Conservation (phyloP, 2,888 invertebrate genomes). For the Suillia variegata region DNA sequence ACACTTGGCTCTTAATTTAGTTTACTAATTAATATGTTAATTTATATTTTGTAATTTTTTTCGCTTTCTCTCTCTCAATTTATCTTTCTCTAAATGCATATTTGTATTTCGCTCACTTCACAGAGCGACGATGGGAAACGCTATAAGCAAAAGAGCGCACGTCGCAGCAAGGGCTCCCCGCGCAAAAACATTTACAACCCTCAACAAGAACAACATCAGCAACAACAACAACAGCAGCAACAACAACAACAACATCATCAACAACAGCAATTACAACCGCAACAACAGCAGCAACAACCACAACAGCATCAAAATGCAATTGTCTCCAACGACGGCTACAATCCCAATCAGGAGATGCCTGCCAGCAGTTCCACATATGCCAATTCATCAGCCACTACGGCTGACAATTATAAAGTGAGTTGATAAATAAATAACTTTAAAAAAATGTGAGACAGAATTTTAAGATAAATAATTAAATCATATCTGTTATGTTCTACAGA, state of each 20-base stretch:
- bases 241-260: conserved; percentile 28
- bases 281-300: neutral
- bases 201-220: conserved; percentile 36
- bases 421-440: neutral
- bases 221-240: conserved; percentile 32
- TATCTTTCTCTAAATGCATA: too few relatives aligned
- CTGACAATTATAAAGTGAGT: conserved; percentile 57
- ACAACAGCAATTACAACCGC: conserved; percentile 18
- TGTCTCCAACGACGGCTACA: conserved; percentile 38
- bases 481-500: conserved; percentile 68
- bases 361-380: conserved; percentile 41
- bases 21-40: too few relatives aligned
- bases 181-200: conserved; percentile 49
- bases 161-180: conserved; percentile 50
- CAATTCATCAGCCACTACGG: conserved; percentile 39
- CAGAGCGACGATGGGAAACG: conserved; percentile 52
- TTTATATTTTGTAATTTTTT: too few relatives aligned
- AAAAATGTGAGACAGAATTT: neutral
- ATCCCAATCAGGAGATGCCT: conserved; percentile 49
- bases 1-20: too few relatives aligned
- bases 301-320: conserved; percentile 6
- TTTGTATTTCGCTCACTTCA: too few relatives aligned
- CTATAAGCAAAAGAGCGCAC: conserved; percentile 50
- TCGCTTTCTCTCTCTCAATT: too few relatives aligned
- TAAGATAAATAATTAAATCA: neutral